Evolutionary conservation across 2,113 vertebrate genomes (phyloP).

Genomic region (Prietella phreatophila): DNA sequence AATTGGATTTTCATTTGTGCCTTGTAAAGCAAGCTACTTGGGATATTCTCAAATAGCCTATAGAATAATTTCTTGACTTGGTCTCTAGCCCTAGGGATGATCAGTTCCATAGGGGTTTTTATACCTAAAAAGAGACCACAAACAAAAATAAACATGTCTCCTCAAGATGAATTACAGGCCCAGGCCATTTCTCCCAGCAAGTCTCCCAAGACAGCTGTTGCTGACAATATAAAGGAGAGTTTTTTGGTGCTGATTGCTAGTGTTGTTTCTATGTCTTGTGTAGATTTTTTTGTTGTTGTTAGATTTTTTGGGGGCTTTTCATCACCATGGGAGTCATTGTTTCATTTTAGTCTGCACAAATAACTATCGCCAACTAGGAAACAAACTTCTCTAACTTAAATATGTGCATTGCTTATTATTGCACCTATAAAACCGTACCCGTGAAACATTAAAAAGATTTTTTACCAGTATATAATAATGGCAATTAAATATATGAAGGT

Average conservation of each 20-base stretch:
- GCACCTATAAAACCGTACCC: neutral
- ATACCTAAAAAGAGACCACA: constrained; percentile 41
- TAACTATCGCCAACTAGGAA: neutral
- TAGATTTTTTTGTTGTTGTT: neutral
- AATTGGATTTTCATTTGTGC: neutral
- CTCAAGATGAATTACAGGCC: constrained; percentile 54
- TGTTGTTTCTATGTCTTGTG: constrained; percentile 36
- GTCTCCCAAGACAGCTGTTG: constrained; percentile 33
- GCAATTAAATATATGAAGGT: neutral
- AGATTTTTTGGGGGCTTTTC: neutral
- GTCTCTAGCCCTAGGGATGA: constrained; percentile 31
- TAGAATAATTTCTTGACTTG: constrained; percentile 38
- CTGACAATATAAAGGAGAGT: constrained; percentile 41
- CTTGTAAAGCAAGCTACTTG: neutral
- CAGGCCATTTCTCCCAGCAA: constrained; percentile 47
- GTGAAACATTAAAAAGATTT: neutral
- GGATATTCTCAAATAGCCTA: constrained; percentile 11
- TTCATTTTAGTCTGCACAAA: constrained; percentile 25
- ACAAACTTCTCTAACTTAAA: neutral
- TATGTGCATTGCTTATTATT: constrained; percentile 10
- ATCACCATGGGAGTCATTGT: constrained; percentile 36
- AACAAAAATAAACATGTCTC: constrained; percentile 55
- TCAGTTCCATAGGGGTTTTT: constrained; percentile 39
- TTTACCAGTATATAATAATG: neutral
- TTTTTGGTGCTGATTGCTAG: constrained; percentile 45